Percentiles rank a stretch among this genome's conserved stretches.
Conservation (phyloP, 2,113 vertebrate genomes). For the Percina caprodes region DNA sequence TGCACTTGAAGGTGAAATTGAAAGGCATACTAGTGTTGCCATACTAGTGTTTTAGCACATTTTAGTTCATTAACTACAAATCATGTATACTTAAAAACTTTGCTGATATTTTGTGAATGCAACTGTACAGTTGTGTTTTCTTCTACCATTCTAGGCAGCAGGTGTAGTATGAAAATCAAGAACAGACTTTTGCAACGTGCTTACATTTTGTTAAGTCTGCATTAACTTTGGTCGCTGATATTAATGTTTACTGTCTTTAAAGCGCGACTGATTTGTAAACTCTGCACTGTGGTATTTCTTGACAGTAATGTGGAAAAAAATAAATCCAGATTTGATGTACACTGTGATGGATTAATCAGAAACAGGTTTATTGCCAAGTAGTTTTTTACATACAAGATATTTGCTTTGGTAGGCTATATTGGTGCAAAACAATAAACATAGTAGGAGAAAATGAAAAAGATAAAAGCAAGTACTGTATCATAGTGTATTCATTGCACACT, state of each 20-base stretch:
- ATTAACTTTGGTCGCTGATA: not conserved
- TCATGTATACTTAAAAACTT: not conserved
- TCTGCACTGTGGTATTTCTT: not conserved
- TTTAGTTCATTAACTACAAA: not conserved
- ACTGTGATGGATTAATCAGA: not conserved
- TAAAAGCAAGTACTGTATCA: no score
- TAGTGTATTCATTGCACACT: no score
- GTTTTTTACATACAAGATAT: no score
- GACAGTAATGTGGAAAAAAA: not conserved
- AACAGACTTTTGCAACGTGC: not conserved
- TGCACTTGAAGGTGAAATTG: not conserved
- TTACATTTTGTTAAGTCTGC: no score
- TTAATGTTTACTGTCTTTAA: not conserved
- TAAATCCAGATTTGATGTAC: not conserved
- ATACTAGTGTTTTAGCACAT: not conserved
- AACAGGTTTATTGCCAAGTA: no score
- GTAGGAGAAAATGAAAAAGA: no score
- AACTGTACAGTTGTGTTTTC: no score
- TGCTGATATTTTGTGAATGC: not conserved
- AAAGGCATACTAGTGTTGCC: no score
- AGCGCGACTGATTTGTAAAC: not conserved
- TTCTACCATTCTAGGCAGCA: not conserved
- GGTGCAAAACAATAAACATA: no score
- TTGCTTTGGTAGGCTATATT: no score
- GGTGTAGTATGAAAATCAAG: no score